These are phyloP conservation scores for Microcebus griseorufus DNA, from an alignment of 2,113 vertebrate genomes.

Conservation along the genomic window DNA sequence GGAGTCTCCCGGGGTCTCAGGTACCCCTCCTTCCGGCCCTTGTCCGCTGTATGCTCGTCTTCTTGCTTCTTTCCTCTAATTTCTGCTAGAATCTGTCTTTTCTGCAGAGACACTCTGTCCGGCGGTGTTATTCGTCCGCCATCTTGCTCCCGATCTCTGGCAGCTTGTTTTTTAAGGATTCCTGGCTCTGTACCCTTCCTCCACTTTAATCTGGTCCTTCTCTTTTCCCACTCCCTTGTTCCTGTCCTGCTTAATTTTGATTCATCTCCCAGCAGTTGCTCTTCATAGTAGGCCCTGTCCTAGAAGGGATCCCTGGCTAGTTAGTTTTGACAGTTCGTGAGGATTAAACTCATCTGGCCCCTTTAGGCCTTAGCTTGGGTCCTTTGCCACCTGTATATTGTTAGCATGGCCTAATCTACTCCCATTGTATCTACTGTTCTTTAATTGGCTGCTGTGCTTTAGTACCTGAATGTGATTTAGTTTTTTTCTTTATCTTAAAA, in stretches of 20 bases:
- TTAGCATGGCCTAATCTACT: not conserved
- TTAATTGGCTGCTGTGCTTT: not conserved
- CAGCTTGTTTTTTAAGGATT: not conserved
- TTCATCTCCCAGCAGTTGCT: not conserved
- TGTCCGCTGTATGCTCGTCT: too few relatives aligned
- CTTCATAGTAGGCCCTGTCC: not conserved
- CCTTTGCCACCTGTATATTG: too few relatives aligned
- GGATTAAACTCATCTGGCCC: not conserved
- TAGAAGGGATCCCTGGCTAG: not conserved
- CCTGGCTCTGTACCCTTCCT: not conserved
- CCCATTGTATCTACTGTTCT: not conserved
- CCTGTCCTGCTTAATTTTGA: not conserved
- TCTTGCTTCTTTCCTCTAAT: too few relatives aligned
- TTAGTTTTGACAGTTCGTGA: not conserved
- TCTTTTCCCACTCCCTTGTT: not conserved
- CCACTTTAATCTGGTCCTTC: not conserved
- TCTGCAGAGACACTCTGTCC: too few relatives aligned
- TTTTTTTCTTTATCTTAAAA: conserved; percentile 7
- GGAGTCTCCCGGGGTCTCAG: too few relatives aligned
- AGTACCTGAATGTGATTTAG: not conserved
- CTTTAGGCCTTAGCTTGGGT: not conserved
- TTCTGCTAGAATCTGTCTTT: too few relatives aligned
- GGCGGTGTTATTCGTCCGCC: too few relatives aligned
- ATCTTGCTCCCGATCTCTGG: too few relatives aligned
- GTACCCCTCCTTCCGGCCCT: too few relatives aligned